Conservation (phyloP, 2,888 invertebrate species). For the Eilema caniola region DNA sequence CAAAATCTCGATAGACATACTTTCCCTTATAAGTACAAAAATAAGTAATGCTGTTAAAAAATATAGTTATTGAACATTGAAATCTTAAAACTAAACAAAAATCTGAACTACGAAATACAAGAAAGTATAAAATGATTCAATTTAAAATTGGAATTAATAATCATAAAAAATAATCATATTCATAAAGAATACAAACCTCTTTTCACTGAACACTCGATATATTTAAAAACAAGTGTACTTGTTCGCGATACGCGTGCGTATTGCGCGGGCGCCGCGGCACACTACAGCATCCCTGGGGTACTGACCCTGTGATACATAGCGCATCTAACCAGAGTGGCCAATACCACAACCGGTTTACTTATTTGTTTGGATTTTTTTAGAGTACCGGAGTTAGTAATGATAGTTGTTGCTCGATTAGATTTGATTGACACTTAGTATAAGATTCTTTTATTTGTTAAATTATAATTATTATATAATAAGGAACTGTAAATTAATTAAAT, state of each 20-base stretch:
- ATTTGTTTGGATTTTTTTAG: slow-evolving; percentile 17
- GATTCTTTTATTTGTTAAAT: too few relatives aligned
- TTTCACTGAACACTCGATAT: slow-evolving; percentile 24
- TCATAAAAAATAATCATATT: background rate
- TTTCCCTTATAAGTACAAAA: too few relatives aligned
- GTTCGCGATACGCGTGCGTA: slow-evolving; percentile 43
- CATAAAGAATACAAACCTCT: slow-evolving; percentile 38
- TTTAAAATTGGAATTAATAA: background rate
- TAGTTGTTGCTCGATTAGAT: background rate
- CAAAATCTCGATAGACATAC: too few relatives aligned
- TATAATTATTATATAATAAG: too few relatives aligned
- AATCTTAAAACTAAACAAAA: background rate
- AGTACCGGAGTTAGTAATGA: background rate
- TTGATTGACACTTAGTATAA: background rate
- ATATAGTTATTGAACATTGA: too few relatives aligned
- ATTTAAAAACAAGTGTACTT: slow-evolving; percentile 21
- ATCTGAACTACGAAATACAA: background rate
- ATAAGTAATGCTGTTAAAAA: background rate
- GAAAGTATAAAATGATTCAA: background rate
- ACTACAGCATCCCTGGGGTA: slow-evolving; percentile 54
- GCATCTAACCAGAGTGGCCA: slow-evolving; percentile 28
- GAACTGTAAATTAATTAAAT: too few relatives aligned
- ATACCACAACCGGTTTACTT: slow-evolving; percentile 31
- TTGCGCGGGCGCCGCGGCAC: slow-evolving; percentile 47
- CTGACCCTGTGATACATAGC: slow-evolving; percentile 36